Percentiles rank a stretch among this genome's conserved stretches.
phyloP scores from a whole-genome alignment of 1,140 invertebrate species.

The Tigriopus japonicus region DNA sequence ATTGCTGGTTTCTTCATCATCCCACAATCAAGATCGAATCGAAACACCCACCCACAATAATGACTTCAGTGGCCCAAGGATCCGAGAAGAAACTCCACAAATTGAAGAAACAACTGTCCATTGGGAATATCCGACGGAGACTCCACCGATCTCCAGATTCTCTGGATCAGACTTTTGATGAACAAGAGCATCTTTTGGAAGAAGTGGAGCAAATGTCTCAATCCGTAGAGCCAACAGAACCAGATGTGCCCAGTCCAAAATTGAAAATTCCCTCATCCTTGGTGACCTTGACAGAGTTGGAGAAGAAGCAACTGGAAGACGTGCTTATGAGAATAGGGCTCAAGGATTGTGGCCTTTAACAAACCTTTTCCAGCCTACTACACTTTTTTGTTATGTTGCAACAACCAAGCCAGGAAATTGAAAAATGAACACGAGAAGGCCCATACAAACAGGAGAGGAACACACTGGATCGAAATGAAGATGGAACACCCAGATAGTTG shows the following conservation, averaged over 20 bases:
- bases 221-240: neutral
- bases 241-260: neutral
- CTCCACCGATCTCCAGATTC: neutral
- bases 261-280: neutral
- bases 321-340: neutral
- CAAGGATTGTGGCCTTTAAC: slow-evolving; percentile 6
- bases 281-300: slow-evolving; percentile 4
- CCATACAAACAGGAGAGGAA: too few relatives aligned
- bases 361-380: neutral
- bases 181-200: neutral
- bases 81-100: neutral
- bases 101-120: neutral
- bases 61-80: neutral
- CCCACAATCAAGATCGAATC: too few relatives aligned
- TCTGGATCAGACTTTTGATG: neutral
- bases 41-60: too few relatives aligned
- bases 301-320: slow-evolving; percentile 2
- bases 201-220: neutral
- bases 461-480: too few relatives aligned
- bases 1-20: too few relatives aligned
- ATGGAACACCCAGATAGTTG: too few relatives aligned
- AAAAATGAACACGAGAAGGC: too few relatives aligned
- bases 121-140: neutral
- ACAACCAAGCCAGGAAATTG: too few relatives aligned
- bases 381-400: too few relatives aligned